Conservation (phyloP, 2,888 invertebrate species). For the Pyrocoelia pectoralis region DNA sequence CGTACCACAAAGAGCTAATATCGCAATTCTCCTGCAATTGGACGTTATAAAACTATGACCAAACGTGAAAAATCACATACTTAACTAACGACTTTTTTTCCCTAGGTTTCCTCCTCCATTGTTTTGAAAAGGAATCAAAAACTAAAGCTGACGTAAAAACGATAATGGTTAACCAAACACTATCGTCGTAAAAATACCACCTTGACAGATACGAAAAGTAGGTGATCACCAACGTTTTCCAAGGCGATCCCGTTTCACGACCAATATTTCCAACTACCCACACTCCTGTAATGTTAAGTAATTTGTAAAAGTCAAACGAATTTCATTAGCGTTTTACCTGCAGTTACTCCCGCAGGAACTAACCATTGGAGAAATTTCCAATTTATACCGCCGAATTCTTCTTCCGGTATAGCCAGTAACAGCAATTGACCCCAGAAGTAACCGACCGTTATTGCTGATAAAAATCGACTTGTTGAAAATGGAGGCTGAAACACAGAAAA, state of each 20-base stretch:
- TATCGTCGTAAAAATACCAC: constrained; percentile 78
- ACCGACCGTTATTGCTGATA: constrained; percentile 78
- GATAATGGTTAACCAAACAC: constrained; percentile 73
- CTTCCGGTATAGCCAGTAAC: constrained; percentile 79
- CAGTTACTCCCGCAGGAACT: constrained; percentile 74
- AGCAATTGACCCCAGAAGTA: constrained; percentile 83
- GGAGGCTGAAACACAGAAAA: constrained; percentile 70
- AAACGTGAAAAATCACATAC: constrained; percentile 14
- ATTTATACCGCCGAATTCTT: constrained; percentile 74
- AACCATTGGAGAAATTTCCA: constrained; percentile 76
- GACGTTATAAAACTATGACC: not conserved
- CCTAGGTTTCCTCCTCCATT: constrained; percentile 76
- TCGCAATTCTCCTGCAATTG: constrained; percentile 64
- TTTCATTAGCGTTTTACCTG: constrained; percentile 76
- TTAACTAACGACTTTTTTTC: constrained; percentile 54
- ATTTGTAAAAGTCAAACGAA: not conserved
- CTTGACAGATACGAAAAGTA: constrained; percentile 72
- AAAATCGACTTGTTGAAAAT: constrained; percentile 80
- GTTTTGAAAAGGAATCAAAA: constrained; percentile 80
- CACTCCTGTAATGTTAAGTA: constrained; percentile 69
- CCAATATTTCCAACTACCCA: constrained; percentile 93
- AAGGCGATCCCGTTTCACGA: constrained; percentile 76
- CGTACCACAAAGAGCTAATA: constrained; percentile 69
- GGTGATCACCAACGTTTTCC: constrained; percentile 74
- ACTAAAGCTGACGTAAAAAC: constrained; percentile 71